These are phyloP conservation scores for Hyppa rectilinea DNA, from an alignment of 2,888 invertebrate genomes.

Conservation along the genomic window DNA sequence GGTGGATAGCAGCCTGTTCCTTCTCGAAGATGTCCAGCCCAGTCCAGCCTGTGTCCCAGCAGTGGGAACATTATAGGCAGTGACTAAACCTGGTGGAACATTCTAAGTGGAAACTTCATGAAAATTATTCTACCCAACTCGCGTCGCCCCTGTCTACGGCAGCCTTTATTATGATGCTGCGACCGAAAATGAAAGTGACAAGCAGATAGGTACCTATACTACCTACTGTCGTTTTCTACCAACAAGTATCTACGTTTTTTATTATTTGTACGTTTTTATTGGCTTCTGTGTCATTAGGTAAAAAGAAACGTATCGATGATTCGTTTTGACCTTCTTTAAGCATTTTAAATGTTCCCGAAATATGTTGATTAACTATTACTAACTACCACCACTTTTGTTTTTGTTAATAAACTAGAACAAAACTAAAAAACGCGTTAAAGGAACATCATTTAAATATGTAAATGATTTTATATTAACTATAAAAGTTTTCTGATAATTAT, in stretches of 20 bases:
- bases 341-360: background rate
- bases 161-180: background rate
- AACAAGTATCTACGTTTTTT: slow-evolving; percentile 11
- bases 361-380: background rate
- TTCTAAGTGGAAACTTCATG: too few species aligned
- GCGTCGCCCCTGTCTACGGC: too few species aligned
- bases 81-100: too few species aligned
- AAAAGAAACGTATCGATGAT: background rate
- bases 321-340: slow-evolving; percentile 12
- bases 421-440: background rate
- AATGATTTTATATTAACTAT: background rate
- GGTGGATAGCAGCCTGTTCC: too few species aligned
- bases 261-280: slow-evolving; percentile 11
- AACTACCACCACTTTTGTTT: background rate
- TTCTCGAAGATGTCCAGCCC: too few species aligned
- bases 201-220: background rate
- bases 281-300: background rate
- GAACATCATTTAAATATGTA: background rate
- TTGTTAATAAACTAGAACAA: background rate
- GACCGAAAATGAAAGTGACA: slow-evolving; percentile 24
- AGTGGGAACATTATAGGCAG: too few species aligned
- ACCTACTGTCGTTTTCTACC: slow-evolving; percentile 14
- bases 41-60: too few species aligned
- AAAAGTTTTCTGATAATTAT: background rate
- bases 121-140: too few species aligned